These are phyloP conservation scores for Lagopus muta DNA, from an alignment of 2,113 vertebrate genomes.

Conservation along the genomic window DNA sequence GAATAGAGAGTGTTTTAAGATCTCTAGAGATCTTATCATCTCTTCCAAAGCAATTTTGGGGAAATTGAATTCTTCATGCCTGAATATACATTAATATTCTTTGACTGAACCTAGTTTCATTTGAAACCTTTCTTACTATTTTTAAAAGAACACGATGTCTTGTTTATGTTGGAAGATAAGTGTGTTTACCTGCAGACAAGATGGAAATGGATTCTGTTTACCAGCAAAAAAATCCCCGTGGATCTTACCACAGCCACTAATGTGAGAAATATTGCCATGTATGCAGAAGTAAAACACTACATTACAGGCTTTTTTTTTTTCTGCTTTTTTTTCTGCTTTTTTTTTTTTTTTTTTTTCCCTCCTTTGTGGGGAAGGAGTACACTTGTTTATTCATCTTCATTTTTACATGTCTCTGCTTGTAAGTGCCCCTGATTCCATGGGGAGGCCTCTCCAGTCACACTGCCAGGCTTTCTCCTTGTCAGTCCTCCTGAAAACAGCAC, in stretches of 20 bases:
- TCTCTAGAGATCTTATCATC: constrained; percentile 7
- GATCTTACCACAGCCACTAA: constrained; percentile 23
- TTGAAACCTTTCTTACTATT: constrained; percentile 34
- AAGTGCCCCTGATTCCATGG: background rate
- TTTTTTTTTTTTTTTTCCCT: background rate
- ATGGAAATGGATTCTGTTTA: constrained; percentile 48
- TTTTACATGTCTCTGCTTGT: background rate
- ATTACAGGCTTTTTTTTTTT: background rate
- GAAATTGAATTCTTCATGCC: constrained; percentile 40
- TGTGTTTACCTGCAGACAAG: constrained; percentile 45
- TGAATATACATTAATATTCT: constrained; percentile 36
- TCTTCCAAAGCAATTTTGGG: constrained; percentile 6
- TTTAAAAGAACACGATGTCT: constrained; percentile 41
- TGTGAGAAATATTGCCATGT: constrained; percentile 34
- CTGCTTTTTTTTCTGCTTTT: background rate
- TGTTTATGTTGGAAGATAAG: constrained; percentile 36
- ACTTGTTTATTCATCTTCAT: background rate
- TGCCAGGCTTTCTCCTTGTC: background rate
- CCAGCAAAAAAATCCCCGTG: background rate
- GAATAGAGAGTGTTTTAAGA: constrained; percentile 29
- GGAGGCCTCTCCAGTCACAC: background rate
- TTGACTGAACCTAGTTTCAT: constrained; percentile 40
- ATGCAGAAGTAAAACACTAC: constrained; percentile 21
- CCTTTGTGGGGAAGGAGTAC: background rate
- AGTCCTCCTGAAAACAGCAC: background rate